Conservation (phyloP, 2,113 vertebrate species). For the Trinectes maculatus region DNA sequence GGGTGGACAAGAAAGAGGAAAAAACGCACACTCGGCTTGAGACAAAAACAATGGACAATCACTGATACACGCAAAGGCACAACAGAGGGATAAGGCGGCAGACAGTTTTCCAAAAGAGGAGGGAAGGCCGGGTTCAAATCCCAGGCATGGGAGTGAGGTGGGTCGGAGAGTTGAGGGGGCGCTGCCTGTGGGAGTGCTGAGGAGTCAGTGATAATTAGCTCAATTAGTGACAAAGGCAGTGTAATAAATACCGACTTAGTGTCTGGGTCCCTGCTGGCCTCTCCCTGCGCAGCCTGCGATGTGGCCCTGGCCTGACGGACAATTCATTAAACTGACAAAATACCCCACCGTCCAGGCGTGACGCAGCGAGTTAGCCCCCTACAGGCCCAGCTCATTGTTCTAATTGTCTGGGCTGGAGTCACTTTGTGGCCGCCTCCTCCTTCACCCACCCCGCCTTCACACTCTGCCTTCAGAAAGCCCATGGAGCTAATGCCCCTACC, state of each 20-base stretch:
- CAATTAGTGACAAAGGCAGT: constrained; percentile 99
- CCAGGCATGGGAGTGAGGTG: constrained; percentile 76
- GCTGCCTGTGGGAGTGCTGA: constrained; percentile 92
- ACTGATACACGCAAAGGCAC: constrained; percentile 57
- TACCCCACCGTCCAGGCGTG: constrained; percentile 98
- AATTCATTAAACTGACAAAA: constrained; percentile 99
- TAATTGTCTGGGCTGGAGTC: constrained; percentile 89
- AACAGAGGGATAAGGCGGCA: constrained; percentile 43
- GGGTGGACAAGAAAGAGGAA: not conserved
- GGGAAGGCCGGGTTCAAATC: constrained; percentile 75
- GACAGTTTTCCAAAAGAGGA: constrained; percentile 36
- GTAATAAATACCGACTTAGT: constrained; percentile 99
- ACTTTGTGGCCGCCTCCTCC: constrained; percentile 84
- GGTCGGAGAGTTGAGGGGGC: constrained; percentile 80
- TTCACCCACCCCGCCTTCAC: constrained; percentile 77
- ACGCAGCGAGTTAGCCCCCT: constrained; percentile 98
- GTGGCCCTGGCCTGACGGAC: constrained; percentile 96
- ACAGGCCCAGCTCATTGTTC: constrained; percentile 92
- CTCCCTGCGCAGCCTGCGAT: constrained; percentile 92
- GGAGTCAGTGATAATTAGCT: constrained; percentile 99
- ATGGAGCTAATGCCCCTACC: constrained; percentile 86
- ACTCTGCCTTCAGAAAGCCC: constrained; percentile 79
- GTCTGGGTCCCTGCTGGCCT: constrained; percentile 99
- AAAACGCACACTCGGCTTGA: not conserved
- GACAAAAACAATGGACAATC: constrained; percentile 47